These are phyloP conservation scores for Rhamnusium bicolor DNA, from an alignment of 2,888 invertebrate genomes.

Conservation along the genomic window DNA sequence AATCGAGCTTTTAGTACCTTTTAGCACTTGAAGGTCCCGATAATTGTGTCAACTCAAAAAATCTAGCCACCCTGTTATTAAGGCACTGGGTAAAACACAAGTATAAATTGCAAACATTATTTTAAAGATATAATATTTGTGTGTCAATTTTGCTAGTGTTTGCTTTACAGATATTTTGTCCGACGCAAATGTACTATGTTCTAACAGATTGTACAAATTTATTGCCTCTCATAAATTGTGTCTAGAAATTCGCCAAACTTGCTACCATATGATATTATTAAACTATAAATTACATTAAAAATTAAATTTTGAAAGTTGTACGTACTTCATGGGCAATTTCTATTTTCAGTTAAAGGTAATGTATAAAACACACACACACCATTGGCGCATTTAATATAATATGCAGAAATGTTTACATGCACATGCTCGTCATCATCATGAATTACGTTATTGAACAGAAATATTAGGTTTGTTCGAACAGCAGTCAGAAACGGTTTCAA, in stretches of 20 bases:
- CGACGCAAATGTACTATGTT: conserved; percentile 3
- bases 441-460: no score
- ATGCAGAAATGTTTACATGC: no score
- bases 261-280: conserved; percentile 13
- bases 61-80: no score
- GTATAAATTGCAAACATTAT: not conserved
- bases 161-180: not conserved
- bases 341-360: not conserved
- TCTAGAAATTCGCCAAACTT: not conserved
- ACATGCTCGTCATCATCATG: no score
- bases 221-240: conserved; percentile 7
- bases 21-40: no score
- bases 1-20: no score
- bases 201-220: conserved; percentile 13
- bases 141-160: not conserved
- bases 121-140: not conserved
- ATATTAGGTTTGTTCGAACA: no score
- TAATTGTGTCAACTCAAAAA: no score
- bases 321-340: not conserved
- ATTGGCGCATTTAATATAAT: not conserved
- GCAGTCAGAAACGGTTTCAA: no score
- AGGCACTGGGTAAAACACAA: not conserved
- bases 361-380: not conserved
- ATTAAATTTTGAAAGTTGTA: not conserved
- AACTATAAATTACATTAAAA: conserved; percentile 6